Evolutionary conservation across 1,140 invertebrate genomes (phyloP).

Genomic region (Schmidtea mediterranea): DNA sequence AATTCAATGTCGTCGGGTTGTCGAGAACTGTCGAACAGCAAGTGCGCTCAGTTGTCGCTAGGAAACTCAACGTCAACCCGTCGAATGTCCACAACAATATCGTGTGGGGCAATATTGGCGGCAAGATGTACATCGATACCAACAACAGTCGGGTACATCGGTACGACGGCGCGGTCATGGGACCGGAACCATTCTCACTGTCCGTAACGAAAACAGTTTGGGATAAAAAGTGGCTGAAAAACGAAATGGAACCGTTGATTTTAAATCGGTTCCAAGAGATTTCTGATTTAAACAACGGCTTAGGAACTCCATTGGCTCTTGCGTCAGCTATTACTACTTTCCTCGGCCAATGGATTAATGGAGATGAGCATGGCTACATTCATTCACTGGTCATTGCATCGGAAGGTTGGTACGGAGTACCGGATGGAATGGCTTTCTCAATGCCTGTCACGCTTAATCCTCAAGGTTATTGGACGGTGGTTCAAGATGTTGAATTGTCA

Average conservation of each 20-base stretch:
- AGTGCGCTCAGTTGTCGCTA: too few species aligned
- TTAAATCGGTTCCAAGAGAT: slow-evolving; percentile 9
- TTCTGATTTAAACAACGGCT: slow-evolving; percentile 11
- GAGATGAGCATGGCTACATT: slow-evolving; percentile 15
- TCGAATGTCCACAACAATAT: slow-evolving; percentile 18
- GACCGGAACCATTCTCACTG: slow-evolving; percentile 18
- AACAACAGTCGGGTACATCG: slow-evolving; percentile 15
- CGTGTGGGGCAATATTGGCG: slow-evolving; percentile 21
- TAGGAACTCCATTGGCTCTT: slow-evolving; percentile 9
- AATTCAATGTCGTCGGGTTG: too few species aligned
- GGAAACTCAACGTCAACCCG: slow-evolving; percentile 12
- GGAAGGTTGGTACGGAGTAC: slow-evolving; percentile 21
- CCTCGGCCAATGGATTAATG: slow-evolving; percentile 18
- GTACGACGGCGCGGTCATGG: slow-evolving; percentile 21
- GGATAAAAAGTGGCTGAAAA: slow-evolving; percentile 19
- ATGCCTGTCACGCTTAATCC: slow-evolving; percentile 18
- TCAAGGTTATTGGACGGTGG: slow-evolving; percentile 18
- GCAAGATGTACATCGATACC: slow-evolving; percentile 15
- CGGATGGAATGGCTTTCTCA: slow-evolving; percentile 19
- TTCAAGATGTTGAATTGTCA: slow-evolving; percentile 16
- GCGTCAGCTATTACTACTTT: slow-evolving; percentile 14
- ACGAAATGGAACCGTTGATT: slow-evolving; percentile 15
- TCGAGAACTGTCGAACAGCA: too few species aligned
- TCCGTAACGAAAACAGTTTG: slow-evolving; percentile 16
- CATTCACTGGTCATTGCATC: slow-evolving; percentile 15